Evolutionary conservation across 2,797 vertebrate species (phyloP).

Genomic region (Acrossocheilus fasciatus): DNA sequence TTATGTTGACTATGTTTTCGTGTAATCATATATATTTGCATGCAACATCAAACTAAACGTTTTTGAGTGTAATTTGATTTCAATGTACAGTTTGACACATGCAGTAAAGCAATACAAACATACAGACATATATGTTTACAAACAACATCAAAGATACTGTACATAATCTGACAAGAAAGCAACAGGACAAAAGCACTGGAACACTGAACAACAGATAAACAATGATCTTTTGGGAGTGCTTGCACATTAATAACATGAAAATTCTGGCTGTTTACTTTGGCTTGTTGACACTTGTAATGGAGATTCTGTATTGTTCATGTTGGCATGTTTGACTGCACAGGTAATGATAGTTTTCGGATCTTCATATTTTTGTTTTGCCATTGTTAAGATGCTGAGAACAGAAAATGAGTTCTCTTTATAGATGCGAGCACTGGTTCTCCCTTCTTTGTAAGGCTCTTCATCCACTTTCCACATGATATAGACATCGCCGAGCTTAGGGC

Average conservation of each 20-base stretch:
- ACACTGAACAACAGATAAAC: background rate
- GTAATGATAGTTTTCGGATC: fast-evolving
- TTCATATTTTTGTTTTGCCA: background rate
- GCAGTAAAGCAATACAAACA: conserved; percentile 1
- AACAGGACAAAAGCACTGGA: background rate
- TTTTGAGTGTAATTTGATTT: background rate
- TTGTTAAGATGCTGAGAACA: conserved; percentile 15
- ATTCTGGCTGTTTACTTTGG: background rate
- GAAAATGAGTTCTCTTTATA: background rate
- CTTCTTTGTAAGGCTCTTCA: background rate
- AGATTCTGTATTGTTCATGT: fast-evolving
- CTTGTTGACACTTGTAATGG: background rate
- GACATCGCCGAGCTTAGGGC: conserved; percentile 3
- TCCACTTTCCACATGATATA: conserved; percentile 33
- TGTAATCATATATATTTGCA: background rate
- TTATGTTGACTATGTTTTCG: background rate
- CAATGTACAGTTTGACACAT: background rate
- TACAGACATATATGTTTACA: background rate
- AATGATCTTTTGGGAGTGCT: background rate
- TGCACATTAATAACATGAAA: background rate
- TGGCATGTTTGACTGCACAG: conserved; percentile 18
- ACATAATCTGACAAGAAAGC: background rate
- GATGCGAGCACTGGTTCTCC: background rate
- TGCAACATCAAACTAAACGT: background rate
- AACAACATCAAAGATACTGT: background rate